phyloP scores from a whole-genome alignment of 2,113 vertebrate genomes.

The Anhinga anhinga region DNA sequence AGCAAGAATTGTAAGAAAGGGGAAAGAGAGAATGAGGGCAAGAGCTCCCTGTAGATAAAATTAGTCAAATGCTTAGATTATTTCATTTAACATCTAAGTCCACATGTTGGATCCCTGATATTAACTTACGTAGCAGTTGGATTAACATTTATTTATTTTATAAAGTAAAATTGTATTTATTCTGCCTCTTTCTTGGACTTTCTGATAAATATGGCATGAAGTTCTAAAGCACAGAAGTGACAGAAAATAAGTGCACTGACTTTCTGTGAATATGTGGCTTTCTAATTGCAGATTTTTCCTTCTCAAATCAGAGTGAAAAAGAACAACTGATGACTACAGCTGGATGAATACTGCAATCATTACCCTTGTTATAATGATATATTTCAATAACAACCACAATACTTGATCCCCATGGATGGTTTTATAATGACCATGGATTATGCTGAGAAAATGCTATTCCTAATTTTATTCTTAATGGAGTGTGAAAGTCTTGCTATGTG shows the following conservation, averaged over 20 bases:
- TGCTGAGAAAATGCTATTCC: conserved; percentile 33
- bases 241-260: background rate
- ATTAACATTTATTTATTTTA: background rate
- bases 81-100: background rate
- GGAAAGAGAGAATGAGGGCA: background rate
- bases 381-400: conserved; percentile 43
- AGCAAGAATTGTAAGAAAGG: background rate
- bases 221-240: background rate
- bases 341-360: conserved; percentile 36
- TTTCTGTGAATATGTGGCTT: background rate
- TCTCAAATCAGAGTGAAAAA: background rate
- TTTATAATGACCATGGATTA: conserved; percentile 30
- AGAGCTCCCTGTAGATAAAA: background rate
- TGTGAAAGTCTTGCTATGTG: conserved; percentile 37
- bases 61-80: background rate
- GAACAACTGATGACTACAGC: conserved; percentile 14
- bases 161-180: background rate
- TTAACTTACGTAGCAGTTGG: background rate
- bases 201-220: background rate
- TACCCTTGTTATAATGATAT: conserved; percentile 52
- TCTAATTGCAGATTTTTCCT: conserved; percentile 30
- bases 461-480: conserved; percentile 56
- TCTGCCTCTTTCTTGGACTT: background rate
- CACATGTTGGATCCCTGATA: background rate
- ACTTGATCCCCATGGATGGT: background rate